Conservation (phyloP, 1,140 invertebrate species). For the Myzus persicae region DNA sequence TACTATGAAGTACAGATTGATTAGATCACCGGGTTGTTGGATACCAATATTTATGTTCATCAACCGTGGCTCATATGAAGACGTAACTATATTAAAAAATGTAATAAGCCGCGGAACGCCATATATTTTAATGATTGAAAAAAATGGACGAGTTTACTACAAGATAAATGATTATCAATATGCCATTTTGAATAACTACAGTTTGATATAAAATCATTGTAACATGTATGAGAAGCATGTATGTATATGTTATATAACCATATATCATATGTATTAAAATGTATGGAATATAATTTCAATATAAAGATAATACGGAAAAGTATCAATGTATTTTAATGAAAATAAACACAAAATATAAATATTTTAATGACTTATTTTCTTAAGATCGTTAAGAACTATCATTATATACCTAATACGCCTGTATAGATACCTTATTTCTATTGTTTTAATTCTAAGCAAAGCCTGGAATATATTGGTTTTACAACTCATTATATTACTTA, state of each 20-base stretch:
- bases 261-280: neutral
- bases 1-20: neutral
- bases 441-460: neutral
- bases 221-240: neutral
- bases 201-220: neutral
- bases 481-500: neutral
- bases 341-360: neutral
- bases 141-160: neutral
- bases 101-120: too few relatives aligned
- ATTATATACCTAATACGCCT: neutral
- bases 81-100: neutral
- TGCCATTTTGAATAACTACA: neutral
- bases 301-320: neutral
- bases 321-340: neutral
- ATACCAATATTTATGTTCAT: slow-evolving; percentile 33
- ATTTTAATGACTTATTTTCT: neutral
- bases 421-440: neutral
- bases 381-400: neutral
- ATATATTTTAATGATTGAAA: neutral
- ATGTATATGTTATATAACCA: too few relatives aligned
- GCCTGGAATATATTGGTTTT: neutral
- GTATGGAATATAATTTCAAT: neutral
- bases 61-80: neutral
- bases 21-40: neutral
- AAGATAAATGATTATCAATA: neutral